A percentile compares a stretch with the other conserved stretches of the same genome.
These are phyloP conservation scores for Rhabdomys dilectus DNA, from an alignment of 2,113 vertebrate genomes.

Conservation along the genomic window DNA sequence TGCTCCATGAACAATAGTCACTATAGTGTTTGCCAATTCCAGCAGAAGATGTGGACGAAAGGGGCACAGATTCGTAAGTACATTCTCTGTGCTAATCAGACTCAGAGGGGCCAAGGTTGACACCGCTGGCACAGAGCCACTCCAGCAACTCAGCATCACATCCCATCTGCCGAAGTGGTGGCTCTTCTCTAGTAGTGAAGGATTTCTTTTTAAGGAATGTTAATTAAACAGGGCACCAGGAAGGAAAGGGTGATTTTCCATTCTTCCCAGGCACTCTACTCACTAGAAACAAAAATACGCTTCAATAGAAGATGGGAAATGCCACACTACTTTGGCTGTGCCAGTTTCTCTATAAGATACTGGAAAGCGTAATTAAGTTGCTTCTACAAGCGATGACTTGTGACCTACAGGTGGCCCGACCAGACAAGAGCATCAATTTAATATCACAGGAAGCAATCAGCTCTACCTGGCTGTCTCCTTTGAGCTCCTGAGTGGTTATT, in stretches of 20 bases:
- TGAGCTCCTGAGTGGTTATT: constrained; percentile 62
- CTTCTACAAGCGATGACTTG: constrained; percentile 57
- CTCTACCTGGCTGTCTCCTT: constrained; percentile 59
- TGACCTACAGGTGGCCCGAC: constrained; percentile 46
- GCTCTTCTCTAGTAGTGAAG: constrained; percentile 50
- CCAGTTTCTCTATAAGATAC: constrained; percentile 35
- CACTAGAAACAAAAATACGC: constrained; percentile 47
- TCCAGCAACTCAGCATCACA: not conserved
- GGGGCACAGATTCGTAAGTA: constrained; percentile 50
- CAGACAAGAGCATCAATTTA: constrained; percentile 70
- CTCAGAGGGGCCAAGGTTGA: constrained; percentile 54
- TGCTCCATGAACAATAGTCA: constrained; percentile 47
- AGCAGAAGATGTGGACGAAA: constrained; percentile 21
- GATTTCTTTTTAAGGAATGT: constrained; percentile 52
- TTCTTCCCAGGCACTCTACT: constrained; percentile 49
- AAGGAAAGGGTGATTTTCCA: constrained; percentile 44
- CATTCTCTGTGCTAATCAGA: constrained; percentile 42
- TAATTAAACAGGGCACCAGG: constrained; percentile 62
- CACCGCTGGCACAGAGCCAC: not conserved
- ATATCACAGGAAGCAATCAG: constrained; percentile 62
- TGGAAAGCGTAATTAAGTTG: constrained; percentile 58
- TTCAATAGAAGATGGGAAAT: constrained; percentile 23
- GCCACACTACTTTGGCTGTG: not conserved
- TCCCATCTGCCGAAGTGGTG: constrained; percentile 56
- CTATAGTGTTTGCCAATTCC: constrained; percentile 43